Conservation (phyloP, 2,888 invertebrate species). For the Apamea epomidion region DNA sequence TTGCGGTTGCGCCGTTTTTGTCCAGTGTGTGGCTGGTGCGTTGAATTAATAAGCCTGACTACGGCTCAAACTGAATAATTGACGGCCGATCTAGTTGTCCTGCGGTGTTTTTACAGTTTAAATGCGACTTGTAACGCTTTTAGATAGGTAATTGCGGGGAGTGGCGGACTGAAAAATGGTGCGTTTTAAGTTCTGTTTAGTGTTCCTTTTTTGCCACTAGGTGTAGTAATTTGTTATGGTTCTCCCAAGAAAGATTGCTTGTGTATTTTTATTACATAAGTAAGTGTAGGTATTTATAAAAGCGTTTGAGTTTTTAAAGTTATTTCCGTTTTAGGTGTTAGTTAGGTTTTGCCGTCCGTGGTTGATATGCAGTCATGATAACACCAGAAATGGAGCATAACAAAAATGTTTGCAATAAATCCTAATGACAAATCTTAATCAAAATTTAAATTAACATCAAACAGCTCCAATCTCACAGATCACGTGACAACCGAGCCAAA, state of each 20-base stretch:
- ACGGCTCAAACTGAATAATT: constrained; percentile 68
- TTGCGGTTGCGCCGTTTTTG: constrained; percentile 84
- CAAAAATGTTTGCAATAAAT: constrained; percentile 2
- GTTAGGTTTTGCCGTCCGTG: background rate
- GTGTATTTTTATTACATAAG: background rate
- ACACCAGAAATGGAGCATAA: background rate
- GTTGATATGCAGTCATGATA: background rate
- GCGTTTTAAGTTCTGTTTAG: constrained; percentile 31
- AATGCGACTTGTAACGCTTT: constrained; percentile 56
- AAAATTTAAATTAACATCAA: constrained; percentile 34
- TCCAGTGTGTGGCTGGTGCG: constrained; percentile 69
- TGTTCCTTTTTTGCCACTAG: constrained; percentile 25
- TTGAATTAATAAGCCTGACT: constrained; percentile 73
- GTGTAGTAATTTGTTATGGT: constrained; percentile 2
- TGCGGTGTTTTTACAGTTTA: constrained; percentile 61
- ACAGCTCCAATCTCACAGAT: constrained; percentile 40
- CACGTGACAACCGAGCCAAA: constrained; percentile 63
- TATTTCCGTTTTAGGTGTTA: too few species aligned
- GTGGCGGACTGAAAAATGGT: constrained; percentile 51
- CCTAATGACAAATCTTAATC: constrained; percentile 13
- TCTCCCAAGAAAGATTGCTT: background rate
- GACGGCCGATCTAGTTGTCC: constrained; percentile 61
- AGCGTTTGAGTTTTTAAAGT: background rate
- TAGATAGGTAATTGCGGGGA: constrained; percentile 52
- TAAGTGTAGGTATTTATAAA: too few species aligned